Conservation (phyloP, 2,797 vertebrate genomes). For the Sebastes ruberrimus region DNA sequence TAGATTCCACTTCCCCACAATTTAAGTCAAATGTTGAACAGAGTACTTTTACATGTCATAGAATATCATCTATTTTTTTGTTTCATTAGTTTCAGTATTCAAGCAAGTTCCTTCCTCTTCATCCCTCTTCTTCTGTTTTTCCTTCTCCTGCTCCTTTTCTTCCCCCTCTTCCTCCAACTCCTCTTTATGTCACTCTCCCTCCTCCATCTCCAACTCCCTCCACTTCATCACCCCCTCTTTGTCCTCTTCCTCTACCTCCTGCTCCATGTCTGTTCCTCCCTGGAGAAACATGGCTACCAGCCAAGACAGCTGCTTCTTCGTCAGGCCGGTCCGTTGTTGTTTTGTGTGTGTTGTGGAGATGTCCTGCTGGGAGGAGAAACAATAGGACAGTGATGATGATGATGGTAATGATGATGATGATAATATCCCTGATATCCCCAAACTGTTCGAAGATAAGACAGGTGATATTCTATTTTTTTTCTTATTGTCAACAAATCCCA, state of each 20-base stretch:
- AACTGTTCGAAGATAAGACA: neutral
- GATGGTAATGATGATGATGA: constrained; percentile 10
- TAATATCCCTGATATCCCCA: neutral
- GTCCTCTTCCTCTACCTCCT: constrained; percentile 39
- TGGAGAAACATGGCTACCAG: constrained; percentile 89
- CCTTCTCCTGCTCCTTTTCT: neutral
- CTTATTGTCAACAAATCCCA: neutral
- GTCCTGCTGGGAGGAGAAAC: constrained; percentile 80
- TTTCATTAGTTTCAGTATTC: neutral
- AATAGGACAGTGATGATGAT: constrained; percentile 79
- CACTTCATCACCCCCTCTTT: constrained; percentile 18
- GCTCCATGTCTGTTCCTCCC: constrained; percentile 67
- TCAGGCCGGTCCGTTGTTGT: constrained; percentile 82
- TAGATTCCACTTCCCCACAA: too few species aligned
- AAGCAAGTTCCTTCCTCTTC: neutral
- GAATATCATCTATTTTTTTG: too few species aligned
- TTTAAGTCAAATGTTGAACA: neutral
- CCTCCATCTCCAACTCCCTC: constrained; percentile 25
- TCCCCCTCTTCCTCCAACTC: neutral
- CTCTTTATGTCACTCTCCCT: neutral
- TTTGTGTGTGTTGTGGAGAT: constrained; percentile 20
- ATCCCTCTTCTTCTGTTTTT: neutral
- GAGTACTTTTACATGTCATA: neutral
- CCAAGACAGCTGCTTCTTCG: constrained; percentile 97
- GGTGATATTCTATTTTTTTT: neutral